These are phyloP conservation scores for Drosophila austrosaltans DNA, from an alignment of 2,888 invertebrate species.

Conservation along the genomic window DNA sequence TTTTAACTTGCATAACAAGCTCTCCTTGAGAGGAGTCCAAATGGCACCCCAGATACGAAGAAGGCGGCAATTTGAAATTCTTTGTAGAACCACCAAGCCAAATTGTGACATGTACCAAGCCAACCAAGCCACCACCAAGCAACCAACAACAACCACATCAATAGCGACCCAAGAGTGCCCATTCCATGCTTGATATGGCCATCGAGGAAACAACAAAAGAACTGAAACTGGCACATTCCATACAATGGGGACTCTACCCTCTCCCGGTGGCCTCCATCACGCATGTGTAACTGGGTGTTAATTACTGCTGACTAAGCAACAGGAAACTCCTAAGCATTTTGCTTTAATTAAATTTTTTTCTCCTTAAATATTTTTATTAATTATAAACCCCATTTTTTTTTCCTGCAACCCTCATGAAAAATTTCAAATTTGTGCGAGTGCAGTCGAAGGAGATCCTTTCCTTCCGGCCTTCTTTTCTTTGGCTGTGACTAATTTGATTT, in stretches of 20 bases:
- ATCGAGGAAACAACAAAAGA: conserved; percentile 24
- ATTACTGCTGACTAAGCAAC: conserved; percentile 51
- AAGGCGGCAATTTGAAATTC: conserved; percentile 57
- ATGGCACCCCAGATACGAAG: conserved; percentile 38
- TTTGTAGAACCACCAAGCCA: conserved; percentile 54
- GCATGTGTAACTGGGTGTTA: conserved; percentile 49
- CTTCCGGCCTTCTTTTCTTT: conserved; percentile 21
- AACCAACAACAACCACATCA: conserved; percentile 46
- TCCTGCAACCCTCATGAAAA: conserved; percentile 16
- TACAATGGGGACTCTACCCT: conserved; percentile 8
- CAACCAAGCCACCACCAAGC: conserved; percentile 29
- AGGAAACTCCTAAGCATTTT: conserved; percentile 58
- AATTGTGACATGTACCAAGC: conserved; percentile 69
- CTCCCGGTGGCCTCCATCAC: conserved; percentile 32
- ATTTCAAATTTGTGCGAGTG: conserved; percentile 14
- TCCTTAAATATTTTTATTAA: conserved; percentile 45
- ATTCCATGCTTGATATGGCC: conserved; percentile 37
- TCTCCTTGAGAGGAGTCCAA: conserved; percentile 37
- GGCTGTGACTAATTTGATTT: conserved; percentile 57
- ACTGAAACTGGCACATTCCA: conserved; percentile 53
- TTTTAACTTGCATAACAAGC: conserved; percentile 70
- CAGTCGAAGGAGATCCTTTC: conserved; percentile 17
- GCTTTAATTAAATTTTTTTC: conserved; percentile 65
- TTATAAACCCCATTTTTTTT: conserved; percentile 33
- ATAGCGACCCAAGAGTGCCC: conserved; percentile 48